phyloP scores from a whole-genome alignment of 1,140 invertebrate species.

The Listronotus oregonensis region DNA sequence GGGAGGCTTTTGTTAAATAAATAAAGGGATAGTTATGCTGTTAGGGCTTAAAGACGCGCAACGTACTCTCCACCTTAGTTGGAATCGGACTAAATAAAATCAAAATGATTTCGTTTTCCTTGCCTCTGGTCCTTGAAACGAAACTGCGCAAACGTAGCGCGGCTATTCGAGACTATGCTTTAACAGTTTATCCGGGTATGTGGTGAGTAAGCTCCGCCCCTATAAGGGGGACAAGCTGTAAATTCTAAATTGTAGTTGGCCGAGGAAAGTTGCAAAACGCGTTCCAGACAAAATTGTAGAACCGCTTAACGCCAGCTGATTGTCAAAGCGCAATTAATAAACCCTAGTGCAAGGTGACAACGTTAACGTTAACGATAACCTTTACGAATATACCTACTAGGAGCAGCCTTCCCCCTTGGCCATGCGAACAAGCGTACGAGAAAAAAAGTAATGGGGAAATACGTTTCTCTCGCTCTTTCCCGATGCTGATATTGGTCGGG shows the following conservation, averaged over 20 bases:
- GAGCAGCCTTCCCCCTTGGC: too few species aligned
- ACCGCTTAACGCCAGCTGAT: constrained; percentile 22
- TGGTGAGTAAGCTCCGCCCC: constrained; percentile 14
- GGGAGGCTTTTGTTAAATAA: constrained; percentile 19
- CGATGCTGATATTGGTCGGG: too few species aligned
- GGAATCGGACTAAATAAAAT: constrained; percentile 15
- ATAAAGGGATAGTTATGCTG: constrained; percentile 8
- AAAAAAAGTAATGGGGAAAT: too few species aligned
- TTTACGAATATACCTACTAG: too few species aligned
- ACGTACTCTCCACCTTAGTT: constrained; percentile 8
- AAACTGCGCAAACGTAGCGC: constrained; percentile 13
- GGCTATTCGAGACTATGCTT: constrained; percentile 6
- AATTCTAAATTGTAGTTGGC: constrained; percentile 5
- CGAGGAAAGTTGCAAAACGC: background rate
- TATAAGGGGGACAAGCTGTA: constrained; percentile 7
- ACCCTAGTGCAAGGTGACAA: background rate
- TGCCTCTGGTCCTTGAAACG: background rate
- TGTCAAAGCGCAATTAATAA: constrained; percentile 20
- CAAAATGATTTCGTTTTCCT: constrained; percentile 16
- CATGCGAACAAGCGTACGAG: too few species aligned
- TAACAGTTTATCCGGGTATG: constrained; percentile 17
- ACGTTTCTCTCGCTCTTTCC: too few species aligned
- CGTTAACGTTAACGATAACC: too few species aligned
- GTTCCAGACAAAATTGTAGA: constrained; percentile 3
- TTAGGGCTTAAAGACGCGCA: constrained; percentile 9